A percentile compares a stretch with the other conserved stretches of the same genome.
Conservation (phyloP, 2,888 invertebrate genomes). For the Himalopsyche kuldschensis region DNA sequence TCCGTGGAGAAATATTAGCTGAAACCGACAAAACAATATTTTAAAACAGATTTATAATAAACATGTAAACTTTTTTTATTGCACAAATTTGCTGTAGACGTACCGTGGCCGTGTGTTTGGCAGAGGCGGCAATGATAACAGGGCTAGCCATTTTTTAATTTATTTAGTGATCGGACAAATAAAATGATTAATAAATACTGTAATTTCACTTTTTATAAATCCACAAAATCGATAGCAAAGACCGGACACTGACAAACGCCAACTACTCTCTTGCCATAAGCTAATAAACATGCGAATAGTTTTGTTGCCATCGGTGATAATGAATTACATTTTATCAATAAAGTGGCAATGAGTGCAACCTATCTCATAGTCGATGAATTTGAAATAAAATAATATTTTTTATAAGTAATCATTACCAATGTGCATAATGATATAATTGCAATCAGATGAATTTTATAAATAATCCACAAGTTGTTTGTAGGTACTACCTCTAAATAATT, state of each 20-base stretch:
- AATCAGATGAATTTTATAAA: background rate
- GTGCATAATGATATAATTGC: background rate
- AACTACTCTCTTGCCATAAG: slow-evolving; percentile 15
- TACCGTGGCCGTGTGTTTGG: slow-evolving; percentile 85
- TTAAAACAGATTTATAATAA: background rate
- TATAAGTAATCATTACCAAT: background rate
- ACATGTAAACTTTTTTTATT: background rate
- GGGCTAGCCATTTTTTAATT: slow-evolving; percentile 57
- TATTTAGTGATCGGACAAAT: background rate
- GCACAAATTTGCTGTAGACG: slow-evolving; percentile 45
- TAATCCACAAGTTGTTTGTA: too few species aligned
- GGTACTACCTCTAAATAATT: too few species aligned
- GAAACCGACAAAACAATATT: slow-evolving; percentile 40
- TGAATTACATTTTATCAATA: background rate
- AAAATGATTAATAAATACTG: background rate
- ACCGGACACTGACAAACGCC: slow-evolving; percentile 28
- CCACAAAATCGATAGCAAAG: slow-evolving; percentile 30
- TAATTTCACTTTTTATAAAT: slow-evolving; percentile 24
- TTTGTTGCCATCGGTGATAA: background rate
- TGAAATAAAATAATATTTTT: too few species aligned
- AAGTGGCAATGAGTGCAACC: background rate
- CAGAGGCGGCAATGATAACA: slow-evolving; percentile 79
- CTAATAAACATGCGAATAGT: slow-evolving; percentile 4
- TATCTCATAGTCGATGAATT: too few species aligned
- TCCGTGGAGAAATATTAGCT: slow-evolving; percentile 95